phyloP scores from a whole-genome alignment of 2,888 invertebrate genomes.

The Polydrusus tereticollis region DNA sequence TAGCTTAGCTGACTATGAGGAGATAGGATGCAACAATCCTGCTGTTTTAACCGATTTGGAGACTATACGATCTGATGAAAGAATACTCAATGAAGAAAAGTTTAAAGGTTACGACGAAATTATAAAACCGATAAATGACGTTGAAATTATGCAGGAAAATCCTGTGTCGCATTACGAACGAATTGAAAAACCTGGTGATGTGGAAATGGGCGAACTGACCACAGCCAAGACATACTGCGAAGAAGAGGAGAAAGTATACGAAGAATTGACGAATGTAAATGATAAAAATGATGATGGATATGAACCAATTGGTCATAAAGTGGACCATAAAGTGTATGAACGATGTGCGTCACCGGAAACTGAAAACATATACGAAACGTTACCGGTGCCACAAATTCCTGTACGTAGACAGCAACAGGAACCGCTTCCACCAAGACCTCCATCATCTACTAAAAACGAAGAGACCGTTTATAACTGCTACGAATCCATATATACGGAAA shows the following conservation, averaged over 20 bases:
- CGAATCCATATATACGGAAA: constrained; percentile 68
- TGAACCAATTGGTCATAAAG: constrained; percentile 42
- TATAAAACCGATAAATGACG: constrained; percentile 33
- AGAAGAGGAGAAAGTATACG: constrained; percentile 50
- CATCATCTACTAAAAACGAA: constrained; percentile 66
- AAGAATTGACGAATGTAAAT: constrained; percentile 56
- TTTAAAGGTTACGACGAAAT: constrained; percentile 45
- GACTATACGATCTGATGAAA: not conserved
- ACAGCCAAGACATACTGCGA: constrained; percentile 55
- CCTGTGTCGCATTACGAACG: constrained; percentile 24
- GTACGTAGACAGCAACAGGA: constrained; percentile 67
- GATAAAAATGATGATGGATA: constrained; percentile 60
- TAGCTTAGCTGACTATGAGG: constrained; percentile 36
- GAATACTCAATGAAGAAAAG: constrained; percentile 32
- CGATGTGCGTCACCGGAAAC: constrained; percentile 65
- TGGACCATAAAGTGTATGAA: constrained; percentile 66
- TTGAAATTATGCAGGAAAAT: constrained; percentile 18
- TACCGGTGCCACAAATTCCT: constrained; percentile 61
- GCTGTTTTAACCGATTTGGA: not conserved
- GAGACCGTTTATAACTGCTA: constrained; percentile 73
- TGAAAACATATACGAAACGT: constrained; percentile 71
- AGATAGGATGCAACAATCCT: constrained; percentile 30
- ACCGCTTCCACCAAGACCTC: constrained; percentile 68
- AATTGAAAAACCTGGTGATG: not conserved
- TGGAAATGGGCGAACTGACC: constrained; percentile 10